Percentiles rank a stretch among this genome's conserved stretches.
phyloP scores from a whole-genome alignment of 2,888 invertebrate species.

The Apotomis capreana region DNA sequence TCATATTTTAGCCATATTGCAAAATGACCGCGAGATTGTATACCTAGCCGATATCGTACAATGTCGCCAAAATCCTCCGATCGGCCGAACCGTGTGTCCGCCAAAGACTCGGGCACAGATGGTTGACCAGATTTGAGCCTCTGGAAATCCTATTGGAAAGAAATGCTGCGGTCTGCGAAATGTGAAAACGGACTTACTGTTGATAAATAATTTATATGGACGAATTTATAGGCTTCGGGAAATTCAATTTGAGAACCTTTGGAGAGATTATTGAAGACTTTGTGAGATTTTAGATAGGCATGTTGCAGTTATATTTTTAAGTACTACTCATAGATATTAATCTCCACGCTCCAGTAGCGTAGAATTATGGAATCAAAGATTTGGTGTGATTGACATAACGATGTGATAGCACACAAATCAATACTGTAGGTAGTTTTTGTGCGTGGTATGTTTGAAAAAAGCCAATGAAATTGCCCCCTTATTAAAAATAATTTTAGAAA shows the following conservation, averaged over 20 bases:
- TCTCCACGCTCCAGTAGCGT: no score
- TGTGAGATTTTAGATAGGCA: conserved; percentile 2
- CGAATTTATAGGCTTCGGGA: conserved; percentile 44
- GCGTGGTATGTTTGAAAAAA: no score
- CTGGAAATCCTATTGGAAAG: conserved; percentile 75
- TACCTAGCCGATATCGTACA: no score
- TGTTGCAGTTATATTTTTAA: not conserved
- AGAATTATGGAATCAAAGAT: no score
- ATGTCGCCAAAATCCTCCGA: conserved; percentile 15
- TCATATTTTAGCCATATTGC: no score
- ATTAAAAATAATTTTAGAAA: no score
- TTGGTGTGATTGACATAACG: no score
- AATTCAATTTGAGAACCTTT: conserved; percentile 38
- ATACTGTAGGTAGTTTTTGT: no score
- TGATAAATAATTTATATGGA: conserved; percentile 64
- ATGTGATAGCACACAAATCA: no score
- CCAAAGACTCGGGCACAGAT: conserved; percentile 74
- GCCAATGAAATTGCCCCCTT: no score
- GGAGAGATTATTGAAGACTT: conserved; percentile 23
- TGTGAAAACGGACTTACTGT: conserved; percentile 65
- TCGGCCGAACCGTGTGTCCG: conserved; percentile 56
- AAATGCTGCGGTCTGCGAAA: conserved; percentile 61
- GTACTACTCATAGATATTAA: no score
- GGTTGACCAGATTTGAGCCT: conserved; percentile 72
- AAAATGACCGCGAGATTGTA: no score